Base-by-base conservation (phyloP, 2,113 vertebrate species). In the Passer domesticus region DNA sequence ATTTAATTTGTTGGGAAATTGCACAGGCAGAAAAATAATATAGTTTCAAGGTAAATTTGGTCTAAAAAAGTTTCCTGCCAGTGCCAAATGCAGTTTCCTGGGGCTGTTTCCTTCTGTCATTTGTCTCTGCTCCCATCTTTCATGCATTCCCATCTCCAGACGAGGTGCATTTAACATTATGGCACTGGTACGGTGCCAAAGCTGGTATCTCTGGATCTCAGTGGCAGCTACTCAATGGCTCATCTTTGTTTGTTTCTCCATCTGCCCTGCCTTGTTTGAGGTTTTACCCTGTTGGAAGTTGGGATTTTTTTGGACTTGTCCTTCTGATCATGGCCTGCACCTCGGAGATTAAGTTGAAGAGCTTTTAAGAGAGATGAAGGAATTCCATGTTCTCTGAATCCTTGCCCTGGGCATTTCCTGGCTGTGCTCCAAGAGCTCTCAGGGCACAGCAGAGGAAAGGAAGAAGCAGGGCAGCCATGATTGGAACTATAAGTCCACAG, bases 331-430 rank as follows among this genome's bases (percentile, higher is more conserved):
- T 11, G 41, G 22, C 41, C 37, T 67, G 31, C 49, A 76, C 44
- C 53, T 85, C 0, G 0, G 68, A 79, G 44, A 60, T 5, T 0
- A 1, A 60, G 50, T 0, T 25, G 46, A 68, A 82, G 75, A 67
- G 21, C 25, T 90, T 85, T 75, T 20, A 20, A 43, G 63, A 75
- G 37, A 39, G 19, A 27, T 50, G 44, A 55, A 80, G 3, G 21
- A 50, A 21, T 15, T 60, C 17, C 16, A 4, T 13, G 10, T 30
- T 59, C 27, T 31, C 83, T 30, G 30, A 73, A 77, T 20, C 79
- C 39, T 15, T 4, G 3, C 27, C 55, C 35, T 3, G 33, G 24
- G 16, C 56, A 60, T 78, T 70, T 49, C 59, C 76, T 55, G 50
- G 27, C 39, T 30, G 56, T 25, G 23, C 37, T 82, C 44, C 62